These are phyloP conservation scores for Mus pahari DNA, from an alignment of 2,113 vertebrate species.

Conservation along the genomic window DNA sequence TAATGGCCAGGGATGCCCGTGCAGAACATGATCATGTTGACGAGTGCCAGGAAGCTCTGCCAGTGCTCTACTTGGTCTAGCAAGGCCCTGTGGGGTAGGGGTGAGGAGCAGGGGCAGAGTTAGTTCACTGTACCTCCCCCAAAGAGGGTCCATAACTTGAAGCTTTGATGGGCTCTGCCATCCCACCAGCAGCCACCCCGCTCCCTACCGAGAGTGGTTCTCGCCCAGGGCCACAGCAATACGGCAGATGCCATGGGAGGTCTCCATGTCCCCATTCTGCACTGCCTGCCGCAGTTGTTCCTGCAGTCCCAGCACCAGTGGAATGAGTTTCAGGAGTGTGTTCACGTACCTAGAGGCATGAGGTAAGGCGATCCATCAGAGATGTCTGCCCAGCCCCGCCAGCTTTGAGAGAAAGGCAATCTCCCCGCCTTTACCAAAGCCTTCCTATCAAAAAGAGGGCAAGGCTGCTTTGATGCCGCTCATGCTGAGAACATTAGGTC, in stretches of 20 bases:
- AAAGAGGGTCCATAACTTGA: not conserved
- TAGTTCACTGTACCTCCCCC: not conserved
- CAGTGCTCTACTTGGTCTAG: constrained; percentile 98
- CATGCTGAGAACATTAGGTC: constrained; percentile 24
- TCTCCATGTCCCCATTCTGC: constrained; percentile 99
- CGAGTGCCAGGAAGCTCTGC: constrained; percentile 98
- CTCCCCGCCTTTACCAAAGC: constrained; percentile 5
- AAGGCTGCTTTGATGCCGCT: constrained; percentile 49
- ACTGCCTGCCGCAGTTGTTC: constrained; percentile 97
- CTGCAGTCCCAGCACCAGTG: constrained; percentile 95
- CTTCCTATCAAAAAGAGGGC: constrained; percentile 31
- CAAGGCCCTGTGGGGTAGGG: constrained; percentile 89
- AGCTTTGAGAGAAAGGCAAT: constrained; percentile 15
- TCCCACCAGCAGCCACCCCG: not conserved
- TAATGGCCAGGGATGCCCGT: constrained; percentile 99
- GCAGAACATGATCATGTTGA: constrained; percentile 99
- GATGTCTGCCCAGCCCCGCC: not conserved
- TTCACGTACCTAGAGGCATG: constrained; percentile 93
- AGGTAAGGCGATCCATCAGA: constrained; percentile 65
- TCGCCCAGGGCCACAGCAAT: constrained; percentile 96
- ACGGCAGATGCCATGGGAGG: constrained; percentile 97
- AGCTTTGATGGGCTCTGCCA: not conserved
- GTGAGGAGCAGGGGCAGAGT: not conserved
- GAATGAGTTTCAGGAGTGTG: constrained; percentile 97
- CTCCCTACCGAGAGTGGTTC: constrained; percentile 95